Conservation (phyloP, 2,888 invertebrate genomes). For the Andrena bicolor region DNA sequence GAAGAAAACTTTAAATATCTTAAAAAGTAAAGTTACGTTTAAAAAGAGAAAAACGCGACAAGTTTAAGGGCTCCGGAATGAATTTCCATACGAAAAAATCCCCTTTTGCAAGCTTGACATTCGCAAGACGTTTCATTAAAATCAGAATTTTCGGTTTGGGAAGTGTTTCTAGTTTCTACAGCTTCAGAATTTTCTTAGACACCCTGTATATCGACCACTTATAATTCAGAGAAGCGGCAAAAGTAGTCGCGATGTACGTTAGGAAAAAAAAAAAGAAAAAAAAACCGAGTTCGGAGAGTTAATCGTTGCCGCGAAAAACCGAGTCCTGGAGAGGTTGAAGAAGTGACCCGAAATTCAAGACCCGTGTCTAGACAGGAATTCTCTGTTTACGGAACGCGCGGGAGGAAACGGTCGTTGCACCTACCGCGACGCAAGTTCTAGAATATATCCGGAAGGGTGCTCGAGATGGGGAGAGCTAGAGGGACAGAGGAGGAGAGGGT, state of each 20-base stretch:
- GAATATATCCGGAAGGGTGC: constrained; percentile 59
- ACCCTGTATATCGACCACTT: background rate
- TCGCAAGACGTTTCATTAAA: too few species aligned
- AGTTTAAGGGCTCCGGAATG: too few species aligned
- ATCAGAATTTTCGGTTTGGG: background rate
- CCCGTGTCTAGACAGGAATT: constrained; percentile 50
- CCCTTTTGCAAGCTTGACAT: too few species aligned
- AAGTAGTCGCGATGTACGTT: too few species aligned
- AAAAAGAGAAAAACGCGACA: too few species aligned
- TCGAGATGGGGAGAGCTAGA: constrained; percentile 28
- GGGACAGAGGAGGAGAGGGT: background rate
- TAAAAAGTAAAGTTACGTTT: too few species aligned
- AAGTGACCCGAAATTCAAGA: constrained; percentile 45
- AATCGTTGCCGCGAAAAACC: constrained; percentile 3
- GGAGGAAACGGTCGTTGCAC: constrained; percentile 58
- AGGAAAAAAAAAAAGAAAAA: background rate
- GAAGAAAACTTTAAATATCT: too few species aligned
- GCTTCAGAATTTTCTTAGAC: background rate
- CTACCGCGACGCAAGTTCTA: constrained; percentile 37
- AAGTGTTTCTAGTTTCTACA: background rate
- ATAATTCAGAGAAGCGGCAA: background rate
- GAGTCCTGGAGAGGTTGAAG: constrained; percentile 15
- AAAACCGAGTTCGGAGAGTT: background rate
- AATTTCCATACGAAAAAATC: too few species aligned
- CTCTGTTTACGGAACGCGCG: constrained; percentile 49